Evolutionary conservation across 1,140 invertebrate species (phyloP).

Genomic region (Drosophila pruinosa): DNA sequence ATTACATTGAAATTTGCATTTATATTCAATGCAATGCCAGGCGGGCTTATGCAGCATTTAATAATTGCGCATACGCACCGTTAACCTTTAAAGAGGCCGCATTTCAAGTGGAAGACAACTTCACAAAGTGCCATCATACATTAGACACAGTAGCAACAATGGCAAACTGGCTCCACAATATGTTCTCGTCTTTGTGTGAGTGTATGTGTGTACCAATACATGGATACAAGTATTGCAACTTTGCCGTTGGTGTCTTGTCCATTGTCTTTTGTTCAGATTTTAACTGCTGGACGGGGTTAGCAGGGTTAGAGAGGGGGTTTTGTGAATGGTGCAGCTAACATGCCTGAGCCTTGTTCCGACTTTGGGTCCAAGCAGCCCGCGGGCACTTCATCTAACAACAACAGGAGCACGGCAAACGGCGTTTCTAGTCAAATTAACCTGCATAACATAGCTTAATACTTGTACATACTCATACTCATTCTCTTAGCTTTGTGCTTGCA

Average conservation of each 20-base stretch:
- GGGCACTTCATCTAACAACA: conserved; percentile 49
- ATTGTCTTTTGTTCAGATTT: conserved; percentile 47
- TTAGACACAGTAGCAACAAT: conserved; percentile 29
- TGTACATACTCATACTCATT: conserved; percentile 10
- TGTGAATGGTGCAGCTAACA: conserved; percentile 25
- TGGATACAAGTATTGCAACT: conserved; percentile 19
- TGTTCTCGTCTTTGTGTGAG: conserved; percentile 25
- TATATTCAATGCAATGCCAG: conserved; percentile 32
- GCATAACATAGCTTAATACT: conserved; percentile 73
- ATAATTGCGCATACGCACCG: conserved; percentile 77
- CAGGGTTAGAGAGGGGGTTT: neutral
- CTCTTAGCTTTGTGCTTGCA: conserved; percentile 37
- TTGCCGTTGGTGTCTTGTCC: conserved; percentile 39
- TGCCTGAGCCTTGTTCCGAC: conserved; percentile 33
- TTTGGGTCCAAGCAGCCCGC: conserved; percentile 53
- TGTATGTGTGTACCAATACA: neutral
- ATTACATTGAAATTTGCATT: conserved; percentile 63
- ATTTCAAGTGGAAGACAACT: conserved; percentile 64
- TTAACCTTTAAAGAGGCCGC: conserved; percentile 62
- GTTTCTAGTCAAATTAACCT: conserved; percentile 72
- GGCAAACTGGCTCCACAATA: conserved; percentile 26
- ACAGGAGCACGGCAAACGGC: conserved; percentile 40
- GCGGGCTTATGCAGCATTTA: conserved; percentile 71
- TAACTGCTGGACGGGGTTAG: conserved; percentile 9
- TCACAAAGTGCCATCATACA: conserved; percentile 34